A percentile compares a stretch with the other conserved stretches of the same genome.
Evolutionary conservation across 2,113 vertebrate species (phyloP).

Genomic region (Oreochromis spilurus): DNA sequence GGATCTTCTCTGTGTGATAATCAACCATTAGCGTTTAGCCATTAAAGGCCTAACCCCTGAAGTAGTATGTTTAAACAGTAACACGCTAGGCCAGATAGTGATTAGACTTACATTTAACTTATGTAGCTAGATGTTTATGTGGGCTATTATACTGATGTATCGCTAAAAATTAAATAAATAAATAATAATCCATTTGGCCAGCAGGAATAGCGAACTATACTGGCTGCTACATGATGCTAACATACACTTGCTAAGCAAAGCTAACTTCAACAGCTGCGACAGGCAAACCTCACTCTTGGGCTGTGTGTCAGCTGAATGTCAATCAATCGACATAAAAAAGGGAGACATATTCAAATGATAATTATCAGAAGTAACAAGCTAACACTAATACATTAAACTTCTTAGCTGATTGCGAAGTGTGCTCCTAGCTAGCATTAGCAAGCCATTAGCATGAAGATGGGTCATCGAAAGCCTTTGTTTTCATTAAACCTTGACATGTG

Average conservation of each 20-base stretch:
- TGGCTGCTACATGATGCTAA: background rate
- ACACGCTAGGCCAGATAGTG: rapidly evolving
- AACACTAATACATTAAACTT: background rate
- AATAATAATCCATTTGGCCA: background rate
- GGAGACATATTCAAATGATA: background rate
- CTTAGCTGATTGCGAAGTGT: background rate
- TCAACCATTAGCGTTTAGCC: background rate
- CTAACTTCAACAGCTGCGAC: background rate
- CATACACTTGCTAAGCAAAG: background rate
- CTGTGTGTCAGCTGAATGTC: background rate
- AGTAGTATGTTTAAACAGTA: background rate
- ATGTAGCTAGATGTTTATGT: no score
- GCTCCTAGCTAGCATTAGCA: background rate
- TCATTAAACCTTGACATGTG: background rate
- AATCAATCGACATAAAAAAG: background rate
- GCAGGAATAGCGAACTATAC: background rate
- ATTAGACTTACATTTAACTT: background rate
- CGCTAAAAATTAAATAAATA: background rate
- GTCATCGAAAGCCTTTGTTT: background rate
- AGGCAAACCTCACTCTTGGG: background rate
- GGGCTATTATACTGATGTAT: no score
- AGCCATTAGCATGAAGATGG: background rate
- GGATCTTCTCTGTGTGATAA: background rate
- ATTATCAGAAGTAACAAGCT: background rate
- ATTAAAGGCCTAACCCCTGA: background rate